Base-by-base conservation (phyloP, 2,888 invertebrate genomes). In the Hydraecia micacea region DNA sequence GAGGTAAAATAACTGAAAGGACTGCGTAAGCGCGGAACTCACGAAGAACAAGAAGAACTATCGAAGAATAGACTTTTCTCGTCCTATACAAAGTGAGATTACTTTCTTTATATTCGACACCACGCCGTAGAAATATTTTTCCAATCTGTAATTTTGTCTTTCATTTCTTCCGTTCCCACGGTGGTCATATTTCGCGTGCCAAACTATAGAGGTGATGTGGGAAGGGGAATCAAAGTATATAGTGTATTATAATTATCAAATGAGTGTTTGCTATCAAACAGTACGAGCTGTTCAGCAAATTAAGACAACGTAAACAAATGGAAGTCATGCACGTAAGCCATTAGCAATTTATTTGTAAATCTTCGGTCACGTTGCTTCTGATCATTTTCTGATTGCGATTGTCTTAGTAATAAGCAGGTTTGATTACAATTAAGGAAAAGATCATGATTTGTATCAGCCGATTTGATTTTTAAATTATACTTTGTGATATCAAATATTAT, bases 361-460 rank as follows among this genome's bases (percentile, higher is more conserved):
- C 52, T 60, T 18, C 15, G 6, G 60, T 73, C 83, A 83, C 81
- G 83, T 78, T 58, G 81, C n/a, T 25, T 55, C 15, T 15, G 46
- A 78, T 49, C 46, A 70, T 67, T 83, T 78, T 73, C 73, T 73
- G 60, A 78, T 60, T 77, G 67, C 8, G 18, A 52, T 77, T 68
- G 21, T 60, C 21, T 62, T 49, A 11, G 5, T 21, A 36, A 7
- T 21, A n/a, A 13, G 36, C 4, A 46, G 13, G 46, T 36, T 60
- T 28, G 9, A n/a, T 15, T 73, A 7, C 25, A 75, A 21, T 68
- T 25, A 68, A n/a, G 0, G 32, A 3, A 46, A 21, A 42, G 2
- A 15, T 62, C 6, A 28, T 60, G 8, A 21, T 39, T 71, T 63
- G 1, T 2, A 3, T 65, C 7, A 32, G 11, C 0, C 2, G 25